Base-by-base conservation (phyloP, 2,797 vertebrate species). In the Phataginus tricuspis region DNA sequence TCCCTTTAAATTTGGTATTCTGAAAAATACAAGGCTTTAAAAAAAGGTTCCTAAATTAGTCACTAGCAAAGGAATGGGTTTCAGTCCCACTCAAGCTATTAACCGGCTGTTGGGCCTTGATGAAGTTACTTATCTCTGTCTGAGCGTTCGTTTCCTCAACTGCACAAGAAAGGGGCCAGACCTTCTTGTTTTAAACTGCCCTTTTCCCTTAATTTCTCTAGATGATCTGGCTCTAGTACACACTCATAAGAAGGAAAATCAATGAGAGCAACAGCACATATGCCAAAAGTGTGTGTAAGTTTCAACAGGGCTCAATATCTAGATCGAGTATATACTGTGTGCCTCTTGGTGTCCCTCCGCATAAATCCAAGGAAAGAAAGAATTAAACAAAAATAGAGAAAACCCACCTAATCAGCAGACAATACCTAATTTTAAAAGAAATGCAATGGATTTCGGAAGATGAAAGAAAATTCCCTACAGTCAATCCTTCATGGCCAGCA, bases 401-500 rank as follows among this genome's bases (percentile, higher is more conserved):
- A 64, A 82, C 0, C 10, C 18, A 42, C 34, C 37, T 37, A 57
- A 69, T 57, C 23, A 92, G 34, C 87, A 90, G 21, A 8, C 34
- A 37, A 79, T 64, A 42, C 61, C n/a, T 74, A 68, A 61, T 27
- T 93, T 78, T 71, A 80, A 71, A 19, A 78, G 45, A 83, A 85
- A 82, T 3, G 8, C 25, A 64, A 45, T 53, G 34, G 23, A 91
- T 79, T 96, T 93, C 42, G n/a, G 42, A 91, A 94, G 42, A 92
- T 49, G 31, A 95, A 93, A 90, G 80, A 74, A 87, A 87, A 91
- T 69, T 91, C 55, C 37, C 14, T 8, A 59, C 3, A 53, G 55
- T 18, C 82, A 88, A 72, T 91, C 69, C 45, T 89, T 96, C 85
- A 80, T 4, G 49, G 29, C 94, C 59, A 80, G 37, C 74, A 80